Evolutionary conservation across 1,140 invertebrate genomes (phyloP), one percentile per base, ranked within the genome.

Genomic region (Diachasmimorpha longicaudata): DNA sequence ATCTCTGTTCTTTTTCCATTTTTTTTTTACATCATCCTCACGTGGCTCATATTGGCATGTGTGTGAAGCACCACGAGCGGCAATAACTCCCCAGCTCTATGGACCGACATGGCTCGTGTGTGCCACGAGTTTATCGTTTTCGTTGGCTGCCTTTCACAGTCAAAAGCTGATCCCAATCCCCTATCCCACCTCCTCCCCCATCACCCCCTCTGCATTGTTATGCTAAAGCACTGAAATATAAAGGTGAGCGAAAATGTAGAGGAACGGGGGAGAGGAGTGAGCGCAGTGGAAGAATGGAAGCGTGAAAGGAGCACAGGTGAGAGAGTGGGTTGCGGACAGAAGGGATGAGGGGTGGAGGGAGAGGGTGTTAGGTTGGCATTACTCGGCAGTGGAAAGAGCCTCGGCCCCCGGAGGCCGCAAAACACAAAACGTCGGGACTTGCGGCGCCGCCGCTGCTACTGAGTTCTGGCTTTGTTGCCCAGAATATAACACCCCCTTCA

Each of bases 391-490:
- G 79, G 39, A 78, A 79, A 78, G 77, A 66, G 77, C 67, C 52
- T 42, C 67, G 79, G 68, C 55, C 48, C 11, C 72, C 70, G 74
- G 63, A 58, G 74, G 25, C 55, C 71, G 63, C 58, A 69, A 72
- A 74, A 75, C 63, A 74, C 74, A 78, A 77, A 80, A 74, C 72
- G 44, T 55, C 48, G 31, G 44, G 42, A 58, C 46, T 58, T 55
- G 70, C 16, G 46, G 46, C 44, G 70, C 55, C 68, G 44, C 72
- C 58, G 70, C 55, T 55, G 44, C 72, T 44, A 73, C 48, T 66
- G 70, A 63, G 21, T 77, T 46, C 25, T 48, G 74, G 77, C 78
- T 80, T 79, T 80, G 79, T 80, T 79, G 42, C 72, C 11, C 25
- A 75, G 58, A 75, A 75, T 80, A 77, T 75, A 75, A 80, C 73